Base-by-base conservation (phyloP, 2,888 invertebrate species). In the Linyphia triangularis region DNA sequence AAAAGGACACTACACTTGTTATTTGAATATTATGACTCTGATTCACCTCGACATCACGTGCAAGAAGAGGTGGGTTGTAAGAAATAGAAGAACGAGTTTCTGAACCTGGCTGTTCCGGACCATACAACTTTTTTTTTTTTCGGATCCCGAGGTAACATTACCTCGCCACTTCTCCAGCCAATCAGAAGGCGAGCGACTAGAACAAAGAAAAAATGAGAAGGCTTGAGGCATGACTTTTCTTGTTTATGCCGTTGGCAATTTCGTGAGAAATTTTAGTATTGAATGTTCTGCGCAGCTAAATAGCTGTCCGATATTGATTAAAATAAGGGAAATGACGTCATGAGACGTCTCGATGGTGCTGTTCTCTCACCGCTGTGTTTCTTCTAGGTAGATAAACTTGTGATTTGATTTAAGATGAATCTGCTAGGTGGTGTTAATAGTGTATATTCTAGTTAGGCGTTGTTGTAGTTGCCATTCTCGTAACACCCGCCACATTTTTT, bases 171-270 rank as follows among this genome's bases (percentile, higher is more conserved):
- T 13, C 51, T 51, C 28, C 65, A 28, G 24, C 78, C 78, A 79
- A 79, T 79, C 67, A 30, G 65, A 67, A 28, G 13, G 51, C 65
- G 5, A 30, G 10, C 57, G 30, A 43, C 43, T 33, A 79, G 78
- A 79, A 79, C 78, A 79, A 79, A 79, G 78, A 79, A 79, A 79
- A 78, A 78, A 19, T 51, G 13, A 79, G 33, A 16, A 40, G 24
- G 28, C 37, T 19, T 33, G 33, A 79, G n/a, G 40, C 63, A 26
- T n/a, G n/a, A 40, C 19, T 26, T 63, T 22, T 57, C 57, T 57
- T 7, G 61, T 51, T 33, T 7, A 79, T 43, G 26, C 78, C 78
- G 65, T 30, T 19, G 63, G 77, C 63, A n/a, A 77, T 63, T 79
- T 79, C 78, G 67, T 79, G 78, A 79, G 78, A 79, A 79, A 33